These are phyloP conservation scores for Cyclophora punctaria DNA, from an alignment of 2,888 invertebrate species.

Conservation along the genomic window DNA sequence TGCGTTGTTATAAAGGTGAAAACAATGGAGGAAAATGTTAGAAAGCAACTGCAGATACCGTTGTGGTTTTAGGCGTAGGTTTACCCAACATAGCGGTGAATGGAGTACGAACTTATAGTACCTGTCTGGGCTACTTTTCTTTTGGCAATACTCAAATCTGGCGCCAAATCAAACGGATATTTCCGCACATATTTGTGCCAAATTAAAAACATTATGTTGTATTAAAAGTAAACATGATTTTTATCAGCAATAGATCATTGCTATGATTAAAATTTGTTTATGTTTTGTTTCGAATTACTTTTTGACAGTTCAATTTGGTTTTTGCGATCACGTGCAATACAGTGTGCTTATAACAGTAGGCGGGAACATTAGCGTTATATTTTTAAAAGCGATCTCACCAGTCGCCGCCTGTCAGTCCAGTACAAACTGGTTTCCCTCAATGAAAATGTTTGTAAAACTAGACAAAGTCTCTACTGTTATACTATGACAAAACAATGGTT, in stretches of 20 bases:
- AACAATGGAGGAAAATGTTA: too few species aligned
- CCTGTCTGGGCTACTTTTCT: slow-evolving; percentile 55
- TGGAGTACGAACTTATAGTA: slow-evolving; percentile 33
- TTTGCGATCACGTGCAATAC: background rate
- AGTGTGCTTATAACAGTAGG: too few species aligned
- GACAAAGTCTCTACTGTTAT: too few species aligned
- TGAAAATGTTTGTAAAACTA: too few species aligned
- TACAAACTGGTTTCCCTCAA: too few species aligned
- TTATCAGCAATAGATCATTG: slow-evolving; percentile 6
- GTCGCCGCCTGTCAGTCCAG: too few species aligned
- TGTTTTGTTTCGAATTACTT: background rate
- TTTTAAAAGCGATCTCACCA: too few species aligned
- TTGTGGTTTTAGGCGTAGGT: slow-evolving; percentile 29
- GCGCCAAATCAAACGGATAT: slow-evolving; percentile 51
- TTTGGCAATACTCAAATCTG: slow-evolving; percentile 66
- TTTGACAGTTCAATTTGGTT: background rate
- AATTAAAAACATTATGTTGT: slow-evolving; percentile 41
- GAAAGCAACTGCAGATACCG: slow-evolving; percentile 3
- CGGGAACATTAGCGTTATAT: too few species aligned
- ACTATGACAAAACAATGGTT: too few species aligned
- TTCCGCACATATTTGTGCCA: slow-evolving; percentile 42
- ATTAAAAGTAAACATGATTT: slow-evolving; percentile 23
- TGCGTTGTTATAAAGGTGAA: slow-evolving; percentile 1
- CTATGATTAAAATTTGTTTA: background rate
- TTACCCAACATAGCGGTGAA: slow-evolving; percentile 24